Base-by-base conservation (phyloP, 2,113 vertebrate species). In the Triplophysa dalaica region DNA sequence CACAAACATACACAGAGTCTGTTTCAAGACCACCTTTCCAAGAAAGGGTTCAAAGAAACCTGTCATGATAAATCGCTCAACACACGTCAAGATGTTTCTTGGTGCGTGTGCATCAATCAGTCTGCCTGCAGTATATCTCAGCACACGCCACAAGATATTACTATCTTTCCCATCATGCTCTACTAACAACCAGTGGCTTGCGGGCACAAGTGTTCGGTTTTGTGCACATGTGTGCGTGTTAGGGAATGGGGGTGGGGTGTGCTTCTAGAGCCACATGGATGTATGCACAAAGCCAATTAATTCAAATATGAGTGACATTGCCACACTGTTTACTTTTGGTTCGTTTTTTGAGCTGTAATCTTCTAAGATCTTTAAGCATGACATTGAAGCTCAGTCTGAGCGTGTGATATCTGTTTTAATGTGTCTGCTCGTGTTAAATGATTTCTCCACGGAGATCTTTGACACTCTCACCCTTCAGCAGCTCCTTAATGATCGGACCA, bases 381-480 rank as follows among this genome's bases (percentile, higher is more conserved):
- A 14, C 13, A 52, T 14, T 17, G 19, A 58, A n/a, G n/a, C 54
- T 17, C 5, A 54, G 52, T 17, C 14, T 17, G 16, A 8, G 54
- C 19, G 54, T 58, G 54, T 21, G 14, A 58, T 58, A 9, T 58
- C 54, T 9, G 4, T 26, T 61, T 75, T 19, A 62, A 75, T 26
- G 58, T 13, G 16, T 80, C 68, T 48, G 43, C n/a, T 48, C 21
- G 13, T 63, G 26, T 62, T 58, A 62, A 38, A 69, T 50, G n/a
- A 33, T 83, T 89, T 87, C 90, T 90, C 92, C 92, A 91, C 87
- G 83, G 89, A 89, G 90, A 93, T 89, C 77, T 90, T 88, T 92
- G 89, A 89, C 83, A 88, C 92, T 92, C 88, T 92, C 90, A 93
- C 93, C 93, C 90, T 93, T 90, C 93, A 93, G 94, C 94, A 93